Conservation (phyloP, 2,797 vertebrate species). For the Liparis tanakae region DNA sequence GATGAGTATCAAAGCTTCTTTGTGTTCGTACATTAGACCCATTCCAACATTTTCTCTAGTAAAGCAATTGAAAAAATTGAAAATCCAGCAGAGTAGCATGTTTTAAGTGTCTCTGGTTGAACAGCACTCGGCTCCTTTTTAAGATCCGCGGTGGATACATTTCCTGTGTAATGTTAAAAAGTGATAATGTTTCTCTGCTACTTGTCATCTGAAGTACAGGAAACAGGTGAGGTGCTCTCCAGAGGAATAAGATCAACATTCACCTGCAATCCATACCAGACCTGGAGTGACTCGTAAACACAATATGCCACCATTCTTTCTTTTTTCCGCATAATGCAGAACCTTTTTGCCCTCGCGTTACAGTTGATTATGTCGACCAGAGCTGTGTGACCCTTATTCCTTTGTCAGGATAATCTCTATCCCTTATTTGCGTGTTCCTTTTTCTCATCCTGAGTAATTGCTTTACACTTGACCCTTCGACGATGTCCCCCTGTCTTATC, state of each 20-base stretch:
- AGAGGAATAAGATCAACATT: constrained; percentile 44
- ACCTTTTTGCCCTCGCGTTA: constrained; percentile 58
- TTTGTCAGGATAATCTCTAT: constrained; percentile 34
- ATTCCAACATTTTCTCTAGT: constrained; percentile 15
- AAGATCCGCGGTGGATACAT: constrained; percentile 33
- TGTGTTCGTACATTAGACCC: constrained; percentile 27
- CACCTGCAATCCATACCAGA: constrained; percentile 29
- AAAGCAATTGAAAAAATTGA: constrained; percentile 36
- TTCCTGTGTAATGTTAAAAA: constrained; percentile 35
- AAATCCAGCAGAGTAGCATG: constrained; percentile 4
- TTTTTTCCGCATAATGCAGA: constrained; percentile 52
- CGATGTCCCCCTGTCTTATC: constrained; percentile 42
- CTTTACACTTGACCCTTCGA: constrained; percentile 47
- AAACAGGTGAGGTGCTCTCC: constrained; percentile 43
- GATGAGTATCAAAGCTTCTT: constrained; percentile 39
- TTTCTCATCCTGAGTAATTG: constrained; percentile 39
- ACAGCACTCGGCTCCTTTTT: constrained; percentile 12
- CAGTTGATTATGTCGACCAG: constrained; percentile 49
- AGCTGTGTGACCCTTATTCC: constrained; percentile 36
- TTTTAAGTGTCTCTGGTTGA: constrained; percentile 41
- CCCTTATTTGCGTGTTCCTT: constrained; percentile 17
- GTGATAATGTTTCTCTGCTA: constrained; percentile 40
- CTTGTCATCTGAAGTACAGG: constrained; percentile 51
- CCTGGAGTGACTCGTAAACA: constrained; percentile 52
- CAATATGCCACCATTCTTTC: constrained; percentile 52